Conservation (phyloP, 1,140 invertebrate genomes). For the Bombyx mandarina region DNA sequence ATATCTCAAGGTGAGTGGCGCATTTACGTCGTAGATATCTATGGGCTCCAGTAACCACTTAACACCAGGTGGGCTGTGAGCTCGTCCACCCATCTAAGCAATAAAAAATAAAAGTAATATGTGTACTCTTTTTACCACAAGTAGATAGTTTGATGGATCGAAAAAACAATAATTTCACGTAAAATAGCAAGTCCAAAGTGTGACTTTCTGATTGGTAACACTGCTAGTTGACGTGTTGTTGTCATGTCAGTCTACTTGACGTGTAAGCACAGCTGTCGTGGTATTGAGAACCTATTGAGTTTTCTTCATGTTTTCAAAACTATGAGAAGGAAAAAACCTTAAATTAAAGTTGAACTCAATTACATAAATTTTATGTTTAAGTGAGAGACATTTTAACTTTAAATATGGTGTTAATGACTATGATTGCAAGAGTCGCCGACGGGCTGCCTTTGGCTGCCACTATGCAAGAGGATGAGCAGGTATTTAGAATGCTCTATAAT, state of each 20-base stretch:
- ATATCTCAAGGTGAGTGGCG: no score
- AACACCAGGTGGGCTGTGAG: no score
- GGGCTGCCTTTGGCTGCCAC: constrained; percentile 96
- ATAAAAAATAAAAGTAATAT: no score
- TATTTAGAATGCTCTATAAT: constrained; percentile 48
- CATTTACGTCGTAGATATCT: no score
- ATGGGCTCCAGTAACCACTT: no score
- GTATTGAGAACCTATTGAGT: background rate
- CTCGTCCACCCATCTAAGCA: no score
- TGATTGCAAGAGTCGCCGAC: constrained; percentile 96
- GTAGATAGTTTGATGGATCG: no score
- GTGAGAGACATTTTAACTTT: constrained; percentile 26
- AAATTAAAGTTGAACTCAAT: constrained; percentile 15
- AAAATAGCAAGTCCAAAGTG: background rate
- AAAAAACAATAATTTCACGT: background rate
- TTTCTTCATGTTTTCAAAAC: constrained; percentile 36
- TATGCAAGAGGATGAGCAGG: constrained; percentile 98
- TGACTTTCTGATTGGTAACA: background rate
- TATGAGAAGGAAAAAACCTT: constrained; percentile 55
- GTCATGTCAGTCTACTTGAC: constrained; percentile 46
- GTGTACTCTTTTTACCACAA: no score
- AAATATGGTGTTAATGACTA: constrained; percentile 94
- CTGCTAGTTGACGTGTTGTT: constrained; percentile 40
- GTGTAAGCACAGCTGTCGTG: constrained; percentile 45
- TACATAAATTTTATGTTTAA: constrained; percentile 20